A percentile compares a stretch with the other conserved stretches of the same genome.
phyloP scores from a whole-genome alignment of 2,113 vertebrate species.

The Solenodon paradoxus region DNA sequence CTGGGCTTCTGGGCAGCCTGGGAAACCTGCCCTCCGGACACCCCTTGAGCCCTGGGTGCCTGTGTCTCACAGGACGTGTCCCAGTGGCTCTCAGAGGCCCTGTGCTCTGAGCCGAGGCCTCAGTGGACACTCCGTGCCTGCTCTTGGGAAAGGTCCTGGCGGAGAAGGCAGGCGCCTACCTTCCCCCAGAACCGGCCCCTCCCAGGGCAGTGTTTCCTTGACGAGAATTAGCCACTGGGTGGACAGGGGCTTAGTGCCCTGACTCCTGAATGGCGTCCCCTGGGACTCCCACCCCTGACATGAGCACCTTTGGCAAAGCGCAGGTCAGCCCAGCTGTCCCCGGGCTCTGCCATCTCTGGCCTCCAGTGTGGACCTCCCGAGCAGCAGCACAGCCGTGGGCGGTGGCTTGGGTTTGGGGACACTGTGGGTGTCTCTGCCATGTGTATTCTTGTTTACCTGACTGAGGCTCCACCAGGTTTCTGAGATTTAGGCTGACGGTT shows the following conservation, averaged over 20 bases:
- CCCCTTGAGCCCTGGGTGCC: background rate
- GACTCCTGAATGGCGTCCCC: background rate
- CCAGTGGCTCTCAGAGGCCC: background rate
- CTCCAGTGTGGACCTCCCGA: background rate
- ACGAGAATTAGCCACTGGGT: background rate
- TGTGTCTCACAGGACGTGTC: background rate
- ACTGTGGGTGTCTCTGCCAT: rapidly evolving
- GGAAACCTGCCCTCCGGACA: background rate
- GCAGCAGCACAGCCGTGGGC: rapidly evolving
- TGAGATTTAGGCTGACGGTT: background rate
- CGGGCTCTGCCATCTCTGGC: background rate
- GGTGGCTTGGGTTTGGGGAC: too few relatives aligned
- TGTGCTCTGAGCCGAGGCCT: background rate
- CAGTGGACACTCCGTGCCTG: rapidly evolving
- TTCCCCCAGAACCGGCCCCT: background rate
- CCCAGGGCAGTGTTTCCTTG: background rate
- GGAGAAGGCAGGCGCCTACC: background rate
- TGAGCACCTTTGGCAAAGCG: background rate
- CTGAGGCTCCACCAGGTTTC: too few relatives aligned
- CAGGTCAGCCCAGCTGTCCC: too few relatives aligned
- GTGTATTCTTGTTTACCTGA: background rate
- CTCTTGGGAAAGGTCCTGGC: background rate
- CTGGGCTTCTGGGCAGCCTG: background rate
- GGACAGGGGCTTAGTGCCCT: background rate
- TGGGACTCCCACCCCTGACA: background rate